Base-by-base conservation (phyloP, 2,888 invertebrate genomes). In the Oligia fasciuncula region DNA sequence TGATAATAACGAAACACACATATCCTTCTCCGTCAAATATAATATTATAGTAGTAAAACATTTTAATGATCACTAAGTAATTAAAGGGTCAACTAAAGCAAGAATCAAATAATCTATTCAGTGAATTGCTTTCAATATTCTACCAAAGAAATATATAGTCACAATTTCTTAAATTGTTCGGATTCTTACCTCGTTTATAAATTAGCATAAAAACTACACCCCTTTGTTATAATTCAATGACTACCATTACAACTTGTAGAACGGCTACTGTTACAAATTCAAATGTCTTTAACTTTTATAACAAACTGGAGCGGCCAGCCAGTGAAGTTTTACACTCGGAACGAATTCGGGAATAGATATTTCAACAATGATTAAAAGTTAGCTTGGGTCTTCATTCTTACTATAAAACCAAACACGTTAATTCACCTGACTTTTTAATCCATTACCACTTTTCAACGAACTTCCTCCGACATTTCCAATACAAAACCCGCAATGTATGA, bases 351-450 rank as follows among this genome's bases (percentile, higher is more conserved):
- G 72, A 76, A 85, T 69, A 81, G 89, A 89, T 89, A 85, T 82
- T 89, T 89, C 77, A 85, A 87, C 84, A 88, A 89, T 88, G 81
- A 85, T 88, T 89, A 84, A 89, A 88, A 89, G 86, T 88, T 89
- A 77, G 67, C 68, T 69, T 29, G 78, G 72, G 75, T 60, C 62
- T 86, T 67, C 70, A 67, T 65, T 54, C 46, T 43, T 82, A 80
- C 76, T 67, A 62, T 0, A 23, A 14, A 35, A 71, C 23, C 51
- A 4, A 73, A 40, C n/a, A 29, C 54, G 63, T 43, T 62, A 17
- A 60, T 68, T 43, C 46, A n/a, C 1, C 2, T 1, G 29, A 49
- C 0, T 60, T 79, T 23, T 0, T 2, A 23, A 68, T 76, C 40
- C 77, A 80, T 85, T 74, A 19, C 85, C 23, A 1, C 1, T 35